Evolutionary conservation across 2,888 invertebrate species (phyloP).

Genomic region (Desoria tigrina): DNA sequence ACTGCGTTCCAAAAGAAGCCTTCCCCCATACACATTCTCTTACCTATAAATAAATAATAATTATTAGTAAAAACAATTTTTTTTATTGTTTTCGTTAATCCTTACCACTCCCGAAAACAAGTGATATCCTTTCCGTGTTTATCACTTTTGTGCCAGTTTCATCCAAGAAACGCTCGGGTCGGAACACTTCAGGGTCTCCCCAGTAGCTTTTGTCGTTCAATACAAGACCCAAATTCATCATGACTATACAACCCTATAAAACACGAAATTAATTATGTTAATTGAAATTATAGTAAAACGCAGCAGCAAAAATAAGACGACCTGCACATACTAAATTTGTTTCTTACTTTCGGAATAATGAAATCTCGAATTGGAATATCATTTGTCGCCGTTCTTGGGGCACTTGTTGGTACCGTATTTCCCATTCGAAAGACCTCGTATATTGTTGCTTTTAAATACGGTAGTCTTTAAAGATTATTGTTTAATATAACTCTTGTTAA

Average conservation of each 20-base stretch:
- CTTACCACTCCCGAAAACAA: conserved; percentile 7
- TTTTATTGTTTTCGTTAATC: not conserved
- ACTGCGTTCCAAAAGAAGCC: conserved; percentile 5
- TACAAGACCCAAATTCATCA: not conserved
- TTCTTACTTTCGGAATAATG: conserved; percentile 4
- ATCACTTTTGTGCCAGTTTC: conserved; percentile 1
- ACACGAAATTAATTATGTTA: not conserved
- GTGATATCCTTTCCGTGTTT: not conserved
- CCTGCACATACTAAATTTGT: too few relatives aligned
- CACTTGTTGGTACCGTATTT: not conserved
- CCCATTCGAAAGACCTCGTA: conserved; percentile 1
- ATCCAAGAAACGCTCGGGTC: conserved; percentile 15
- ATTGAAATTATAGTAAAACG: not conserved
- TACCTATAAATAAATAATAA: not conserved
- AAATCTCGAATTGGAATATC: not conserved
- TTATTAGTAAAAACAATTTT: not conserved
- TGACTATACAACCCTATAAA: not conserved
- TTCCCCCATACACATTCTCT: conserved; percentile 10
- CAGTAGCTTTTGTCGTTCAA: not conserved
- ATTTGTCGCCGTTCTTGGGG: not conserved
- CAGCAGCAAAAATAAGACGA: not conserved
- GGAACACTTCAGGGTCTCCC: conserved; percentile 10
- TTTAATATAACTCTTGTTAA: too few relatives aligned
- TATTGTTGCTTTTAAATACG: conserved; percentile 11
- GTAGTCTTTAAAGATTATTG: not conserved